Base-by-base conservation (phyloP, 2,888 invertebrate genomes). In the Nasonia oneida region DNA sequence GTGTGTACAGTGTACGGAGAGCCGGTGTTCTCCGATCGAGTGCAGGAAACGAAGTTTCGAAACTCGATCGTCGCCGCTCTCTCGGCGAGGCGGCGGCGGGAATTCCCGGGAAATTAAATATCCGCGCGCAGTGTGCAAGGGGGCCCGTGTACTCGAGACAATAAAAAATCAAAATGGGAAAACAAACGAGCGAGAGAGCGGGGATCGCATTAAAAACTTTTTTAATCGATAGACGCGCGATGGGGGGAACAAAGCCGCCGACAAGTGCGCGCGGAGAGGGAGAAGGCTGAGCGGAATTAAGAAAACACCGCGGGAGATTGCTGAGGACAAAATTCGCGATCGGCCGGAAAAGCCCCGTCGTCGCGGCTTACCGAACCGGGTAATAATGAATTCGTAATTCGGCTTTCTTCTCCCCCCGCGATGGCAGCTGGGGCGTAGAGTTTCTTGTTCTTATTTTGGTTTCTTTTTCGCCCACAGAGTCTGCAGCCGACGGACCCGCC, bases 401-500 rank as follows among this genome's bases (percentile, higher is more conserved):
- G 81, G 37, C 79, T 10, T 64, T 77, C 57, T 29, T 70, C 67
- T 75, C 33, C 57, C 33, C 57, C 37, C 37, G 37, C 37, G 37
- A 37, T 37, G 37, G 37, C 4, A 37, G 29, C n/a, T 23, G 57
- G 57, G 37, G 18, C 6, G 1, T 29, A 29, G 29, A 29, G 29
- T 23, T 74, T 15, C 14, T 57, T 37, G 23, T 15, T 67, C 57
- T 3, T 23, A 3, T 23, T 42, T 39, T 33, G 12, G 76, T 71
- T 39, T 39, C 29, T 14, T 18, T 71, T 2, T 1, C 23, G 37
- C 64, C 95, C 94, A 8, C 95, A 97, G 97, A 96, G 95, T 90
- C 94, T 97, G 29, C 94, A 96, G 87, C 95, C 96, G 50, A 94
- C 95, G 2, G 95, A 95, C 77, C 95, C 96, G 0, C 97, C 97